Evolutionary conservation across 2,113 vertebrate genomes (phyloP), one percentile per base, ranked within the genome.

Genomic region (Sula dactylatra): DNA sequence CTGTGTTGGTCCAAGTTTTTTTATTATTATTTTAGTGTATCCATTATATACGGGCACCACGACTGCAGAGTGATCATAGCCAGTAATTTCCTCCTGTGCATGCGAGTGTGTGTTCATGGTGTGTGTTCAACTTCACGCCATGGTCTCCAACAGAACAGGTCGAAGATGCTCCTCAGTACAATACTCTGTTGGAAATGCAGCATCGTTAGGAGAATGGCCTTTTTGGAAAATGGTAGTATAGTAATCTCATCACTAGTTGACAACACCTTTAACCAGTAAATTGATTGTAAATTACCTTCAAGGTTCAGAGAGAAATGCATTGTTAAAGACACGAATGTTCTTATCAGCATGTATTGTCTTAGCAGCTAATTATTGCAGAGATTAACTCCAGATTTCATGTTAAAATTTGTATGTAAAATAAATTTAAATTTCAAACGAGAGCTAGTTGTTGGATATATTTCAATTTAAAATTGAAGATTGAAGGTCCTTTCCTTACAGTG

Each of bases 361-460:
- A 86, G 36, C 59, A 96, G 94, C 26, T 94, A 81, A 92, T 89
- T 93, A 85, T 59, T 88, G 61, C 64, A 84, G 52, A 69, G 87
- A 82, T 88, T 42, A 84, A 74, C 40, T 86, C 36, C 42, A 42
- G 2, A 16, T 89, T 94, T 84, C 24, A 58, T 6, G 16, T 88
- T 80, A 70, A 52, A 80, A 40, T 65, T 22, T 76, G 17, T 10
- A 11, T 5, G 0, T 54, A 62, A 69, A 91, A 47, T 81, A 88
- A 36, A 45, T 72, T 24, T 86, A 34, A 32, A 69, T 70, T 80
- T 92, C 38, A 16, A 44, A 38, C 22, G 4, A 11, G 40, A 61
- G 36, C 56, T 40, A 50, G 42, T 25, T 86, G 61, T 85, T 87
- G 42, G 90, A 15, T 86, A 14, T 7, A 71, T 85, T 89, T 97